A percentile compares a stretch with the other conserved stretches of the same genome.
These are phyloP conservation scores for Diaprepes abbreviatus DNA, from an alignment of 2,888 invertebrate species.

Conservation along the genomic window DNA sequence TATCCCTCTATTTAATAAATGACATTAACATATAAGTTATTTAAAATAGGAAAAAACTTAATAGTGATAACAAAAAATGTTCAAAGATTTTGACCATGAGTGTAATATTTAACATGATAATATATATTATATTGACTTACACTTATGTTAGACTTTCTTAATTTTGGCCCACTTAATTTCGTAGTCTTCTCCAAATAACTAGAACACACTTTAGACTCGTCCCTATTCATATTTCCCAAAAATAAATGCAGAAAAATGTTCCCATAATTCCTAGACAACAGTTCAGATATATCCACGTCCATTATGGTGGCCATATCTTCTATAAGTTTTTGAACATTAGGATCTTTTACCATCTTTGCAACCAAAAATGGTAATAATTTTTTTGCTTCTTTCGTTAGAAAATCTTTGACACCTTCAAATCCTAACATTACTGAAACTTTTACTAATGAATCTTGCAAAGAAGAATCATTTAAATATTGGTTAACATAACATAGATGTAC, in stretches of 20 bases:
- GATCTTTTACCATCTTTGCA: slow-evolving; percentile 72
- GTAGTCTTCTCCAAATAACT: slow-evolving; percentile 75
- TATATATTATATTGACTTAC: too few relatives aligned
- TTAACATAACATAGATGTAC: slow-evolving; percentile 75
- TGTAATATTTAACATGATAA: too few relatives aligned
- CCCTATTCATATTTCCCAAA: slow-evolving; percentile 72
- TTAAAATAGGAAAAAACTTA: too few relatives aligned
- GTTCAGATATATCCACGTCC: slow-evolving; percentile 72
- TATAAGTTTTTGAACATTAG: slow-evolving; percentile 73
- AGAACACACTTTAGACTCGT: slow-evolving; percentile 74
- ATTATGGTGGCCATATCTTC: slow-evolving; percentile 75
- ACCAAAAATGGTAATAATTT: slow-evolving; percentile 77
- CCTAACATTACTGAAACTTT: slow-evolving; percentile 75
- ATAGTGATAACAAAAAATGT: too few relatives aligned
- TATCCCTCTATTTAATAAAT: too few relatives aligned
- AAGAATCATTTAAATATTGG: slow-evolving; percentile 70
- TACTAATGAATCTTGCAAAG: slow-evolving; percentile 72
- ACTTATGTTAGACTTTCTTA: slow-evolving; percentile 77
- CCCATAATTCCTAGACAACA: slow-evolving; percentile 77
- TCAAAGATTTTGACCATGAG: too few relatives aligned
- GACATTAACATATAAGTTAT: too few relatives aligned
- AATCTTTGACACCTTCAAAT: slow-evolving; percentile 73
- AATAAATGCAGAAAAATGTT: slow-evolving; percentile 80
- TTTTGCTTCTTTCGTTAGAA: slow-evolving; percentile 78
- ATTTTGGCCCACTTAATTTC: slow-evolving; percentile 70